phyloP scores from a whole-genome alignment of 2,113 vertebrate species.

The Microcebus lehilahytsara region DNA sequence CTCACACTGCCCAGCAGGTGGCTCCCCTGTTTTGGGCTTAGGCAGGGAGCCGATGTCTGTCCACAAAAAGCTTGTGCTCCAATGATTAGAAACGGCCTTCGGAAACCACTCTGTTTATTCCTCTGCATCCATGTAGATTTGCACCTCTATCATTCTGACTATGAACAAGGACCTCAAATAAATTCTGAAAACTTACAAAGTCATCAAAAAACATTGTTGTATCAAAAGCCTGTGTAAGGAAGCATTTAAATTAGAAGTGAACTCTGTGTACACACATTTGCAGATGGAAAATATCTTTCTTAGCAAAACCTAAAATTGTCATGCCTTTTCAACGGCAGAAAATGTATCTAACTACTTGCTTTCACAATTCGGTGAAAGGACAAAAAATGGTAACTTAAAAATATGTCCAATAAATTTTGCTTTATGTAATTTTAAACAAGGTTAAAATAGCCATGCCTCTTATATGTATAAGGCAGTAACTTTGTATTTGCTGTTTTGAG shows the following conservation, averaged over 20 bases:
- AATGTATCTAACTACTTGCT: neutral
- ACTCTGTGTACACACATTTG: neutral
- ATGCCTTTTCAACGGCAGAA: neutral
- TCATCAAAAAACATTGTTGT: neutral
- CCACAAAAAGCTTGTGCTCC: constrained; percentile 26
- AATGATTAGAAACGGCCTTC: neutral
- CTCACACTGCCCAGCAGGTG: constrained; percentile 60
- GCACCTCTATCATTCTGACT: neutral
- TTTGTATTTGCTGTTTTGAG: neutral
- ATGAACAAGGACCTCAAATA: neutral
- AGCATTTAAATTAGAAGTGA: neutral
- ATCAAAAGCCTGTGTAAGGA: neutral
- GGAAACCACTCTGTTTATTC: neutral
- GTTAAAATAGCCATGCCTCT: neutral
- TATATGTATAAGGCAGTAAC: neutral
- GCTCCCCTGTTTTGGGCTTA: constrained; percentile 11
- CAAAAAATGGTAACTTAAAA: neutral
- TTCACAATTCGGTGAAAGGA: neutral
- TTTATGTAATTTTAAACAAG: neutral
- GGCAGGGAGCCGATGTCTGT: neutral
- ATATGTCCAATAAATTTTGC: neutral
- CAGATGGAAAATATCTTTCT: neutral
- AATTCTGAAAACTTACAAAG: neutral
- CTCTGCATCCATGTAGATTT: neutral
- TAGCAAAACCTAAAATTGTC: neutral